A percentile compares a stretch with the other conserved stretches of the same genome.
Conservation (phyloP, 2,888 invertebrate genomes). For the Trypoxylon attenuatum region DNA sequence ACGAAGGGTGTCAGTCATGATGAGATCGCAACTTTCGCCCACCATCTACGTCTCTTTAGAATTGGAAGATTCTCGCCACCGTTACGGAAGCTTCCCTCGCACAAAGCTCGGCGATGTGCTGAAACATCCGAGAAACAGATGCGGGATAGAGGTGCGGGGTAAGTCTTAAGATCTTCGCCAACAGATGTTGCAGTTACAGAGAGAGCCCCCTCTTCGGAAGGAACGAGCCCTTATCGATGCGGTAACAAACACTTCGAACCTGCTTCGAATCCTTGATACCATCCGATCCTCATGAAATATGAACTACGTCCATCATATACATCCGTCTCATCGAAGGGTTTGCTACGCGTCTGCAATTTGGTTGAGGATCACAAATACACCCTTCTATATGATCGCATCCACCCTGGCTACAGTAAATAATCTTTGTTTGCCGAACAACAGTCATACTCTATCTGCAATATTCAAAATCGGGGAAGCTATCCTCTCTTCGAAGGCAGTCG, state of each 20-base stretch:
- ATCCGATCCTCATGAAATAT: constrained; percentile 67
- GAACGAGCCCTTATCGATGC: constrained; percentile 51
- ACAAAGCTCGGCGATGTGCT: constrained; percentile 38
- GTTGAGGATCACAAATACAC: constrained; percentile 26
- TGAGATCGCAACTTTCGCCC: constrained; percentile 32
- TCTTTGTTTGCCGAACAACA: neutral
- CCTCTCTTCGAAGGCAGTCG: too few species aligned
- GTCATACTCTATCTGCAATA: neutral
- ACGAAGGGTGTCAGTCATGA: constrained; percentile 22
- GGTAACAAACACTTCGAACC: constrained; percentile 64
- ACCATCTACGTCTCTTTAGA: constrained; percentile 8
- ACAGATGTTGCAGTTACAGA: constrained; percentile 62
- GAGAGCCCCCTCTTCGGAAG: constrained; percentile 22
- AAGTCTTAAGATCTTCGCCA: constrained; percentile 48
- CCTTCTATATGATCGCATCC: neutral
- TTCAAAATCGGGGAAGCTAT: too few species aligned
- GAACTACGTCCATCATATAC: constrained; percentile 53
- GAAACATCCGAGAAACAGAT: constrained; percentile 48
- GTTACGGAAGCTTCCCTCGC: neutral
- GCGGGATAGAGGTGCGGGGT: constrained; percentile 30
- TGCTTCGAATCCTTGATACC: constrained; percentile 57
- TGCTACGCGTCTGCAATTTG: constrained; percentile 54
- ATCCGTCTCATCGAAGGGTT: constrained; percentile 26
- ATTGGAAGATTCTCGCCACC: constrained; percentile 24
- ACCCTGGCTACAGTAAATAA: neutral